These are phyloP conservation scores for Hoplostethus mediterraneus DNA, from an alignment of 2,797 vertebrate genomes.

Conservation along the genomic window DNA sequence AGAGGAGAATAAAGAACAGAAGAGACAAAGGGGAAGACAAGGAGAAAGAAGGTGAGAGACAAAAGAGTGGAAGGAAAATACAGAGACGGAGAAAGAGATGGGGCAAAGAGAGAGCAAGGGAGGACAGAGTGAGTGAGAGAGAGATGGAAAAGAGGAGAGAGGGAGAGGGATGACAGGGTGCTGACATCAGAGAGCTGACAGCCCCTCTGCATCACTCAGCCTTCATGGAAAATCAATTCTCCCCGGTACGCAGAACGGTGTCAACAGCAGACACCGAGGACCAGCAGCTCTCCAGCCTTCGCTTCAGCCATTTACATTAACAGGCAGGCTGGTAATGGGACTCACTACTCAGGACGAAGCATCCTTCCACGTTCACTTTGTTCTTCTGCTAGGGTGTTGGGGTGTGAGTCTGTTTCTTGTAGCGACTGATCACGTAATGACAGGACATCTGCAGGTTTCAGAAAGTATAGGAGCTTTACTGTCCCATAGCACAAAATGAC, in stretches of 20 bases:
- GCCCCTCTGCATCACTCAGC: slow-evolving; percentile 74
- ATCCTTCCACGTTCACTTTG: slow-evolving; percentile 56
- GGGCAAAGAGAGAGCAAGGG: not conserved
- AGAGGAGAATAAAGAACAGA: slow-evolving; percentile 1
- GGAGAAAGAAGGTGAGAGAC: not conserved
- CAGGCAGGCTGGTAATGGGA: slow-evolving; percentile 54
- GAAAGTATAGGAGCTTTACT: not conserved
- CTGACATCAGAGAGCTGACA: slow-evolving; percentile 73
- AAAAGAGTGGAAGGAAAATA: not conserved
- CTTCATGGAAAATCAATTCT: slow-evolving; percentile 80
- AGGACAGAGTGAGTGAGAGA: slow-evolving; percentile 25
- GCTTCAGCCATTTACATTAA: slow-evolving; percentile 57
- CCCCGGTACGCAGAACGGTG: slow-evolving; percentile 60
- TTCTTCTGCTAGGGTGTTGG: slow-evolving; percentile 44
- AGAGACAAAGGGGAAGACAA: too few relatives aligned
- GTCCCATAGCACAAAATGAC: too few relatives aligned
- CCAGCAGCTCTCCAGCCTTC: slow-evolving; percentile 58
- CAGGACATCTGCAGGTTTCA: not conserved
- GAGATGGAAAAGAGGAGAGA: slow-evolving; percentile 13
- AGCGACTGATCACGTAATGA: not conserved
- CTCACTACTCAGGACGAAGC: slow-evolving; percentile 40
- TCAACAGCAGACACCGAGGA: slow-evolving; percentile 58
- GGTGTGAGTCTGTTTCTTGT: slow-evolving; percentile 5
- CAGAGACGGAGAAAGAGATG: slow-evolving; percentile 2
- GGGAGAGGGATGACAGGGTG: slow-evolving; percentile 65